Evolutionary conservation across 2,113 vertebrate species (phyloP), one percentile per base, ranked within the genome.

Genomic region (Tragelaphus imberbis): DNA sequence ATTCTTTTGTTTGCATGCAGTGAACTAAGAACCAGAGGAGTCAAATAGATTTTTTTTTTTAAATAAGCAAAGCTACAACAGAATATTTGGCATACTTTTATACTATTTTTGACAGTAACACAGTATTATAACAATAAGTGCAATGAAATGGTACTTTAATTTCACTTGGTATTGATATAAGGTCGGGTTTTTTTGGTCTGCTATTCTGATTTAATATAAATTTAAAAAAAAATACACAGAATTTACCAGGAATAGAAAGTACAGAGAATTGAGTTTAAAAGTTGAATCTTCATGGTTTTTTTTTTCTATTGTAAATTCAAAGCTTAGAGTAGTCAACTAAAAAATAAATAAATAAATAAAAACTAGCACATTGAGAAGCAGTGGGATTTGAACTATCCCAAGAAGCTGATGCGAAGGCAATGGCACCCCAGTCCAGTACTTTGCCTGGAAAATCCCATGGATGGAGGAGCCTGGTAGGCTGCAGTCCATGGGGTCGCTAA

Each of bases 191-290:
- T 59, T 88, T 33, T 68, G 55, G 44, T 75, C 6, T 6, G 6
- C 7, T 84, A 27, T 71, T 71, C 21, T 49, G 36, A 96, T 15
- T 85, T 94, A 94, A 88, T 28, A 55, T 14, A 13, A 88, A 12
- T 58, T 8, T 1, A 5, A 88, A 21, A 17, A 23, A 95, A 71
- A 63, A 63, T 5, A 63, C 5, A 49, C 16, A 71, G 6, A 92
- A 71, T 80, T 88, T 90, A 92, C 15, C n/a, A 79, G 28, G 56
- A 90, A 92, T 59, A 80, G 28, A 9, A 51, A 53, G 8, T 47
- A 86, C 3, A 91, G 36, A 91, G 19, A 94, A 94, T 82, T 71
- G 63, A 92, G 47, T 88, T 86, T 28, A 80, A 97, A 92, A 84
- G 33, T 91, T 94, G 61, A 82, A 90, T 65, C 90, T 79, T 63